Base-by-base conservation (phyloP, 2,797 vertebrate species). In the Gymnothorax javanicus region DNA sequence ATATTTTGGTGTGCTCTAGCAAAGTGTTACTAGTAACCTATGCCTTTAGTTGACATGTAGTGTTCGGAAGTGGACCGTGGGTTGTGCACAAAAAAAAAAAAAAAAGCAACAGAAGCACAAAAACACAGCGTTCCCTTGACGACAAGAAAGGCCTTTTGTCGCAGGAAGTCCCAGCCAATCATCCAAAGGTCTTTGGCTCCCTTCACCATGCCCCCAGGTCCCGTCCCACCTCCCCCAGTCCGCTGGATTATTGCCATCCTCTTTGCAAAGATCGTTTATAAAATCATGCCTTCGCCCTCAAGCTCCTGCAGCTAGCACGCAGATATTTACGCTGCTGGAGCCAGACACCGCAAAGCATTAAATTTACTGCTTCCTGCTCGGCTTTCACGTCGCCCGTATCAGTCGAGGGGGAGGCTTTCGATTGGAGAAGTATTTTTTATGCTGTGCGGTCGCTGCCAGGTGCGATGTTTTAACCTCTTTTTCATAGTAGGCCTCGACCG, bases 291-390 rank as follows among this genome's bases (percentile, higher is more conserved):
- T 84, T 86, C 82, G 75, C 83, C 87, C 87, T 85, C 92, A 23
- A 85, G 85, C 85, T n/a, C 87, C 86, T 83, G 82, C 87, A 85
- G 60, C 62, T 56, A 56, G 85, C 56, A 85, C 81, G 58, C 73
- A 84, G 87, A 87, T 83, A 69, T 82, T 50, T 86, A 85, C 54
- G 64, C 57, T 77, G 81, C 69, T 62, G 25, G 81, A 73, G 82
- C 84, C 84, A 82, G 13, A 8, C 33, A 60, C 64, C 89, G 86
- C 88, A 89, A 89, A 89, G 86, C 84, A 83, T 86, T 88, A 90
- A 88, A 92, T 92, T 89, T 91, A 92, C 91, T 90, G 88, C 89
- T 90, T 90, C 86, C 91, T 90, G 87, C 90, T 87, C 84, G 56
- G 57, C 33, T 87, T 87, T 77, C 87, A 86, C 82, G 84, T 87